Evolutionary conservation across 1,140 invertebrate genomes (phyloP), one percentile per base, ranked within the genome.

Genomic region (Cydia splendana): DNA sequence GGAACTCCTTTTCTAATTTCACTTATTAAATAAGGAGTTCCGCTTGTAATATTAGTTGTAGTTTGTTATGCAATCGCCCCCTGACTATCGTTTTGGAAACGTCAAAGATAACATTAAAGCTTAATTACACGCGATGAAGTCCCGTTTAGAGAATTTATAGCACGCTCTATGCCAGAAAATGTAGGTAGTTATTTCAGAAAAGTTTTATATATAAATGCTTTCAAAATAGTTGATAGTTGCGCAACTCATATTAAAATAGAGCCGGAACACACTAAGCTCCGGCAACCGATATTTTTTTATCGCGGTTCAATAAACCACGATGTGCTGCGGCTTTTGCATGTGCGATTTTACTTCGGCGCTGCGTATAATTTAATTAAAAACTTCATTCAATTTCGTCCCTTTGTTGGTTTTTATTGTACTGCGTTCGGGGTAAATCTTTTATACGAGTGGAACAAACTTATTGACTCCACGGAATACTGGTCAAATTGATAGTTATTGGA

Each of bases 301-400:
- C 57, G 57, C n/a, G n/a, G 51, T 53, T 48, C 53, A n/a, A 57
- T 57, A 57, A 57, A 57, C 53, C 53, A 18, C 15, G 10, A 48
- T 57, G 20, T 24, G 57, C 18, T 24, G 20, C 20, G 57, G 57
- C 18, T 62, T 62, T 62, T 62, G 57, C 57, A 62, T 62, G 57
- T 24, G 57, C 20, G 57, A 24, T 62, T 62, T 62, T 24, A 57
- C 53, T 57, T 24, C 57, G 20, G n/a, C 6, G 57, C 57, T 24
- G 57, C 20, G 57, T 62, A 57, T 57, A 24, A 62, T 62, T 62
- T 62, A 62, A 62, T 62, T 62, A 62, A 62, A 62, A 62, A 24
- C 57, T 62, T 62, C 57, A 24, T 62, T 62, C 7, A 24, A 62
- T 62, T 62, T 10, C n/a, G 57, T 62, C 6, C 20, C 10, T 62